Evolutionary conservation across 2,113 vertebrate species (phyloP).

Genomic region (Spizaetus ornatus): DNA sequence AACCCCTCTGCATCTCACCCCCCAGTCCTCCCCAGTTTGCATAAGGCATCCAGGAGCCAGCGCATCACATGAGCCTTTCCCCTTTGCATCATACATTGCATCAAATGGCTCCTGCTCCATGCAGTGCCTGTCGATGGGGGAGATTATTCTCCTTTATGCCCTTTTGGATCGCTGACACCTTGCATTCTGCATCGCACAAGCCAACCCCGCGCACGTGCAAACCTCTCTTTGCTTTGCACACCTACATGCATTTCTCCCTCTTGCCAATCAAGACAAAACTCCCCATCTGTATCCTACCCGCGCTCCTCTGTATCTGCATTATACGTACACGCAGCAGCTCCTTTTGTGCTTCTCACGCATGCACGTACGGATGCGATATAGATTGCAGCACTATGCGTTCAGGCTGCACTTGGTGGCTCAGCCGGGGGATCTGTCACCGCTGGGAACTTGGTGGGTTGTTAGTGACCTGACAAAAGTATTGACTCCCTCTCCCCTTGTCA

Average conservation of each 20-base stretch:
- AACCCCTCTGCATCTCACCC: background rate
- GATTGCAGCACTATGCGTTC: background rate
- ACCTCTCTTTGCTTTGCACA: background rate
- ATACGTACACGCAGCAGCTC: background rate
- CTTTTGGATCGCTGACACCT: background rate
- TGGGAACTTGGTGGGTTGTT: background rate
- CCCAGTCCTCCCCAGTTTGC: no score
- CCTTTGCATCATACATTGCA: accelerated
- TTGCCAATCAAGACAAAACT: background rate
- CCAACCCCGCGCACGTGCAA: background rate
- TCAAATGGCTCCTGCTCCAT: accelerated
- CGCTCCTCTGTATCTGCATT: background rate
- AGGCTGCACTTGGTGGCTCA: background rate
- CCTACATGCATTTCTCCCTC: background rate
- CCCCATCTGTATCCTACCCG: background rate
- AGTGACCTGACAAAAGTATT: background rate
- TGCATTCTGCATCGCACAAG: background rate
- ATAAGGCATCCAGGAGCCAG: background rate
- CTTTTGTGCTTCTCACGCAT: background rate
- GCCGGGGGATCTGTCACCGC: background rate
- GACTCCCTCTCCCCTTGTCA: background rate
- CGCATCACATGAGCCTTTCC: background rate
- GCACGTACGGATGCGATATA: accelerated
- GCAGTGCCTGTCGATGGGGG: accelerated
- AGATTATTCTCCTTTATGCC: background rate